phyloP scores from a whole-genome alignment of 2,113 vertebrate species.

The Axis porcinus region DNA sequence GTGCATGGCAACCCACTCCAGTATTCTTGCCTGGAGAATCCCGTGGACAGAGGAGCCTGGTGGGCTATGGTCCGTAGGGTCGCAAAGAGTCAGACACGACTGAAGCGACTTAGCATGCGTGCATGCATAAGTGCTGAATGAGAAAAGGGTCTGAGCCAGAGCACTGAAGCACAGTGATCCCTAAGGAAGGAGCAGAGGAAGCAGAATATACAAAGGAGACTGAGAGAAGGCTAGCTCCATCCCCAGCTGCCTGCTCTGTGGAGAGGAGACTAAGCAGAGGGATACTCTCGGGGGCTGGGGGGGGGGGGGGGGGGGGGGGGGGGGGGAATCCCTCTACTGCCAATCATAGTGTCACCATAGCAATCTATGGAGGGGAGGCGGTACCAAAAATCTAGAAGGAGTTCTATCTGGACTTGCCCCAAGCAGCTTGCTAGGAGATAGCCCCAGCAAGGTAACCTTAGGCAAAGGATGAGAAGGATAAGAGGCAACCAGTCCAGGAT shows the following conservation, averaged over 20 bases:
- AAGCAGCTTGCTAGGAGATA: neutral
- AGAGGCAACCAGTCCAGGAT: neutral
- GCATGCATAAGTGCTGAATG: neutral
- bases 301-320: no score
- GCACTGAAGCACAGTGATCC: neutral
- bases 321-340: neutral
- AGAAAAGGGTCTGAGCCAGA: conserved; percentile 14
- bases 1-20: neutral
- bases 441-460: neutral
- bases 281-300: neutral
- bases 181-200: neutral
- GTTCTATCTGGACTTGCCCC: neutral
- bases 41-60: neutral
- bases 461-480: neutral
- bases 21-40: neutral
- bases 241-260: neutral
- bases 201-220: neutral
- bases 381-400: neutral
- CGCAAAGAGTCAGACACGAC: neutral
- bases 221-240: neutral
- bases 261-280: neutral
- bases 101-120: neutral
- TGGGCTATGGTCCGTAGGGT: neutral
- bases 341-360: neutral
- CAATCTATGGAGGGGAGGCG: neutral